Percentiles rank a stretch among this genome's conserved stretches.
Conservation (phyloP, 2,797 vertebrate species). For the Centropyge bicolor region DNA sequence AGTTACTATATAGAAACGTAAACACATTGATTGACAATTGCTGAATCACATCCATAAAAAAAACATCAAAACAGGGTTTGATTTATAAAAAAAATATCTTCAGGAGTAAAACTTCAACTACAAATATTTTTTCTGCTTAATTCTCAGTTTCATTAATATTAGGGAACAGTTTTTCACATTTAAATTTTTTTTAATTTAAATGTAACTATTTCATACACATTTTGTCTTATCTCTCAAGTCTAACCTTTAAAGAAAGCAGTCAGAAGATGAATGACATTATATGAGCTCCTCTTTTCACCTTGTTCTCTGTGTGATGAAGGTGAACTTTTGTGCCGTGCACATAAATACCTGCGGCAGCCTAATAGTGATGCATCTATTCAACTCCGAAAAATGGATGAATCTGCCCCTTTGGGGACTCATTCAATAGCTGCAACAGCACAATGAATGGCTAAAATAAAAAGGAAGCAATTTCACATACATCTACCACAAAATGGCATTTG, state of each 20-base stretch:
- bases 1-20: too few species aligned
- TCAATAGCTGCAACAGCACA: conserved; percentile 65
- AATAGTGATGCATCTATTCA: conserved; percentile 72
- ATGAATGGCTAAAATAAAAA: conserved; percentile 75
- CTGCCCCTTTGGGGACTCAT: conserved; percentile 54
- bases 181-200: too few species aligned
- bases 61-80: too few species aligned
- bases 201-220: conserved; percentile 19
- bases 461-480: conserved; percentile 73
- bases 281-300: conserved; percentile 49
- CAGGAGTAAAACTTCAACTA: neutral
- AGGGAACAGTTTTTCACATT: neutral
- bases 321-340: conserved; percentile 65
- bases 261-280: conserved; percentile 49
- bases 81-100: too few species aligned
- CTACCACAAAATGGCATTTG: conserved; percentile 69
- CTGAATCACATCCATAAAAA: too few species aligned
- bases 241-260: conserved; percentile 65
- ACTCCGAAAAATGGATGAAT: conserved; percentile 50
- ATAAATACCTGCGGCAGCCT: conserved; percentile 64
- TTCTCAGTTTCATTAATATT: neutral
- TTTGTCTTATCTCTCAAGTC: conserved; percentile 36
- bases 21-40: too few species aligned
- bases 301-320: conserved; percentile 50
- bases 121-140: neutral